Percentiles rank a stretch among this genome's conserved stretches.
phyloP scores from a whole-genome alignment of 2,888 invertebrate genomes.

The Melinopterus prodromus region DNA sequence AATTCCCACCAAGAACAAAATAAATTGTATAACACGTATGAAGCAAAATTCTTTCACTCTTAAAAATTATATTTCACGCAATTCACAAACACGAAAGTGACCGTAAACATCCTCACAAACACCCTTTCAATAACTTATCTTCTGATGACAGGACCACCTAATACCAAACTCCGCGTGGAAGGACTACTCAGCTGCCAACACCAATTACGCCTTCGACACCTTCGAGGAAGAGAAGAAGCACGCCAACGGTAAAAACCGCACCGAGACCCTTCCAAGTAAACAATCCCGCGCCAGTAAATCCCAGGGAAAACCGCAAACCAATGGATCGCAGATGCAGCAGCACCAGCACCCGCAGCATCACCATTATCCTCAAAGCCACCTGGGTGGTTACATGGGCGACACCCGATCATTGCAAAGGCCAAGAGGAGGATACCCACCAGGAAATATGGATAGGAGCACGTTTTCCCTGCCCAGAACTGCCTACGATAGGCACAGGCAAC shows the following conservation, averaged over 20 bases:
- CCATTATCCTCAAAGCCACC: slow-evolving; percentile 31
- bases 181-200: slow-evolving; percentile 83
- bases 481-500: slow-evolving; percentile 58
- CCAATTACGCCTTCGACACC: slow-evolving; percentile 90
- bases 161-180: slow-evolving; percentile 89
- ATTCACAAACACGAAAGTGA: slow-evolving; percentile 15
- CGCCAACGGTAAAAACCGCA: slow-evolving; percentile 51
- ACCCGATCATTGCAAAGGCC: slow-evolving; percentile 72
- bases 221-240: slow-evolving; percentile 83
- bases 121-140: background rate
- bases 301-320: slow-evolving; percentile 53
- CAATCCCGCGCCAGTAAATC: slow-evolving; percentile 50
- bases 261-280: slow-evolving; percentile 50
- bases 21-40: no score
- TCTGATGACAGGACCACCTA: slow-evolving; percentile 73
- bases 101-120: background rate
- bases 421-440: slow-evolving; percentile 50
- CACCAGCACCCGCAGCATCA: slow-evolving; percentile 30
- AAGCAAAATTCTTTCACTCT: background rate
- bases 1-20: no score
- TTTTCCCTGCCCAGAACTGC: slow-evolving; percentile 80
- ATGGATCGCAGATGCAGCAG: slow-evolving; percentile 26
- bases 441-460: slow-evolving; percentile 70
- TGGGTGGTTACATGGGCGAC: slow-evolving; percentile 61
- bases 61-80: background rate